Evolutionary conservation across 2,797 vertebrate genomes (phyloP), one percentile per base, ranked within the genome.

Genomic region (Eulemur rubriventer): DNA sequence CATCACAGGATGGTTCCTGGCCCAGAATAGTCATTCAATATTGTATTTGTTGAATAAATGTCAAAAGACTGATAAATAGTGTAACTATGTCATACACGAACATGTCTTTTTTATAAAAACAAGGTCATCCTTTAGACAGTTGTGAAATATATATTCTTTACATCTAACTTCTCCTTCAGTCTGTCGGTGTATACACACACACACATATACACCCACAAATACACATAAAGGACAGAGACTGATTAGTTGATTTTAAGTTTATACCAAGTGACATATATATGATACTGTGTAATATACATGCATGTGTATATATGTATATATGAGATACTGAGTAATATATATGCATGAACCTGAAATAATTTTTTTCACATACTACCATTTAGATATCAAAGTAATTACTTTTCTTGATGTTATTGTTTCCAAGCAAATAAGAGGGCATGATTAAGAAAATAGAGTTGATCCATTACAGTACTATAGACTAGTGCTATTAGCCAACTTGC

Each of bases 381-480:
- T 97, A 80, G 70, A 84, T 63, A 70, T 87, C 50, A 85, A 96
- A 95, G 84, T 96, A 95, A 94, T 91, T 92, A 24, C 92, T 95
- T 96, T 93, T 33, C 63, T 61, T 85, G 22, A 70, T 94, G 17
- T 86, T 81, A 85, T 82, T 92, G 61, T 89, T 92, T 82, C 92
- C 69, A 70, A 43, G 92, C 73, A 96, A 78, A 84, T 79, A 88
- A 95, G 72, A 94, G 24, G 52, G 26, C 28, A 94, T 72, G 52
- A 95, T 90, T 90, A 83, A 85, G 90, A 96, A 97, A 91, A 80
- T 20, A 61, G 52, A 95, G 48, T 73, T 93, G 79, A 67, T 81
- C 48, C 63, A 35, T 93, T 78, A 57, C 38, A 90, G 69, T 24
- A 35, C 75, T 95, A 22, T 67, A 92, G 55, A 96, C 61, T 20